A percentile compares a stretch with the other conserved stretches of the same genome.
Conservation (phyloP, 2,113 vertebrate genomes). For the Centropus unirufus region DNA sequence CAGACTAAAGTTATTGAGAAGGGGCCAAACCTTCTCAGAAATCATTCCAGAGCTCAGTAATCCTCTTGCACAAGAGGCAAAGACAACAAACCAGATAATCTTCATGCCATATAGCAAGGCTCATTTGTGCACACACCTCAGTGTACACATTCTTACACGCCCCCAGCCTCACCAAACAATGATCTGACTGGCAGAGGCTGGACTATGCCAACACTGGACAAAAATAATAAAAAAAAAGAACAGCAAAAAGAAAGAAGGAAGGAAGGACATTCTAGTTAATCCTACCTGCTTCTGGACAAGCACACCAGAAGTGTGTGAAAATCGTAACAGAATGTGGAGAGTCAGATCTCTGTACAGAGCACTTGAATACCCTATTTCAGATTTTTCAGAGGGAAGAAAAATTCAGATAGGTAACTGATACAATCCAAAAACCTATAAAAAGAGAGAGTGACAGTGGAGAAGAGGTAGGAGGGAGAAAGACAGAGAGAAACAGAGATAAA, state of each 20-base stretch:
- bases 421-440: slow-evolving; percentile 57
- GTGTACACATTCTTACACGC: background rate
- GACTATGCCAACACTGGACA: background rate
- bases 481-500: background rate
- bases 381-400: slow-evolving; percentile 28
- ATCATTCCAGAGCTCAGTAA: background rate
- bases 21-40: slow-evolving; percentile 23
- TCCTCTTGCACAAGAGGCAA: slow-evolving; percentile 26
- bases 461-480: background rate
- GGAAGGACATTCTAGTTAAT: slow-evolving; percentile 1
- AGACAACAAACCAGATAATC: slow-evolving; percentile 18
- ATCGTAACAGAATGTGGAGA: slow-evolving; percentile 24
- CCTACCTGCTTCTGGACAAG: slow-evolving; percentile 68
- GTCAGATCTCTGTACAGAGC: slow-evolving; percentile 32
- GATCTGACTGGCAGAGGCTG: background rate
- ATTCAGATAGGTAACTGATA: slow-evolving; percentile 45
- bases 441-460: background rate
- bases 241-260: background rate
- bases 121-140: slow-evolving; percentile 8
- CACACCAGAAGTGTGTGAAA: slow-evolving; percentile 41
- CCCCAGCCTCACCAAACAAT: background rate
- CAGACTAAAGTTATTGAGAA: background rate
- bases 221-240: background rate
- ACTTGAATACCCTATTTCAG: slow-evolving; percentile 45
- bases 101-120: slow-evolving; percentile 27